Evolutionary conservation across 2,113 vertebrate genomes (phyloP).

Genomic region (Triplophysa siluroides): DNA sequence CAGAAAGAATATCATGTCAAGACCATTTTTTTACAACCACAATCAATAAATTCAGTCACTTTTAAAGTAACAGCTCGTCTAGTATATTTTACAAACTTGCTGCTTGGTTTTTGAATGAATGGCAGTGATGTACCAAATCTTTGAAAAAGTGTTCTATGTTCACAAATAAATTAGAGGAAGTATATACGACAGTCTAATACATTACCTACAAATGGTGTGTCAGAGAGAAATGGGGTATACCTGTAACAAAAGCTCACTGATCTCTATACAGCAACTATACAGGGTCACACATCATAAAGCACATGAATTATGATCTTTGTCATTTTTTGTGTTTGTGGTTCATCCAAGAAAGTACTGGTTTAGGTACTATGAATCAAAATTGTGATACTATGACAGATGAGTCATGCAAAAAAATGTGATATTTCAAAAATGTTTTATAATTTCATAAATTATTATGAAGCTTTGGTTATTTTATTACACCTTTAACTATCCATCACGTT

Average conservation of each 20-base stretch:
- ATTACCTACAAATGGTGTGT: conserved; percentile 13
- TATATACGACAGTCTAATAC: background rate
- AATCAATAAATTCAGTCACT: background rate
- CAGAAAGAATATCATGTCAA: conserved; percentile 31
- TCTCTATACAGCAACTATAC: conserved; percentile 25
- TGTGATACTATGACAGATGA: conserved; percentile 30
- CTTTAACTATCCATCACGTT: background rate
- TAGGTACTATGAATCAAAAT: background rate
- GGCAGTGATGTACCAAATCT: background rate
- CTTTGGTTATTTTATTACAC: too few relatives aligned
- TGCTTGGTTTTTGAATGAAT: background rate
- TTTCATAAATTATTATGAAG: too few relatives aligned
- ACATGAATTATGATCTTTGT: conserved; percentile 41
- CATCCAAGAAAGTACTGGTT: conserved; percentile 2
- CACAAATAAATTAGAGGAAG: background rate
- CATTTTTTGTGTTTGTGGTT: background rate
- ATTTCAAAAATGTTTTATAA: too few relatives aligned
- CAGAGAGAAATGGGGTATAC: conserved; percentile 7
- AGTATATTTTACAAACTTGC: background rate
- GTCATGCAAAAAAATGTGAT: background rate
- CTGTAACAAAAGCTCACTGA: conserved; percentile 17
- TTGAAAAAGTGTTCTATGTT: too few relatives aligned
- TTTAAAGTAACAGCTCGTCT: background rate
- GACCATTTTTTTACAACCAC: conserved; percentile 28
- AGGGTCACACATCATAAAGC: conserved; percentile 39